phyloP scores from a whole-genome alignment of 1,140 invertebrate species.

The Wasmannia auropunctata region DNA sequence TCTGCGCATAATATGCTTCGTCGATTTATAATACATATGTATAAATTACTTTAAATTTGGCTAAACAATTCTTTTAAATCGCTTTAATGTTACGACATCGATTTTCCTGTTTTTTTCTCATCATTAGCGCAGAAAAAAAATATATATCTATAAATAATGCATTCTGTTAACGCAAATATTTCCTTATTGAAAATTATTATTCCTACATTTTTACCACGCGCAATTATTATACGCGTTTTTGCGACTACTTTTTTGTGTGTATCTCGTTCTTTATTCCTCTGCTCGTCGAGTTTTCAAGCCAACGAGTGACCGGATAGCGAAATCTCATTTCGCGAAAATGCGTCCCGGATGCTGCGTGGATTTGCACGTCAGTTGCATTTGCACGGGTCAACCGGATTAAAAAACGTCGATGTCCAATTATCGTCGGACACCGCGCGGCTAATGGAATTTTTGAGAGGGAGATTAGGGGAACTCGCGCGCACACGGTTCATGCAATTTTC shows the following conservation, averaged over 20 bases:
- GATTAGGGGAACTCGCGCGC: slow-evolving; percentile 72
- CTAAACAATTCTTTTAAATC: slow-evolving; percentile 32
- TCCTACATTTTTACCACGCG: background rate
- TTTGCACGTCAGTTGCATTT: slow-evolving; percentile 70
- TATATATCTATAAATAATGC: background rate
- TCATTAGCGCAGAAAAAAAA: background rate
- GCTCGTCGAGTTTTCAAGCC: background rate
- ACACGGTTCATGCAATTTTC: slow-evolving; percentile 69
- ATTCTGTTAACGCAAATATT: slow-evolving; percentile 8
- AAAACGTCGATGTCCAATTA: slow-evolving; percentile 82
- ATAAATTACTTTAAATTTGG: slow-evolving; percentile 37
- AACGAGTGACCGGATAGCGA: slow-evolving; percentile 3
- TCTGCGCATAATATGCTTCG: background rate
- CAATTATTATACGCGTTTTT: background rate
- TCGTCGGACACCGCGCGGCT: slow-evolving; percentile 64
- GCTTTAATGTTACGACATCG: background rate
- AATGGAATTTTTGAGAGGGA: slow-evolving; percentile 83
- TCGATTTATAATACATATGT: background rate
- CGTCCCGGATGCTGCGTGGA: slow-evolving; percentile 41
- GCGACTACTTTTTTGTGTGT: background rate
- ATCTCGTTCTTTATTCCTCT: background rate
- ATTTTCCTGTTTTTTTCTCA: background rate
- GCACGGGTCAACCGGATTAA: slow-evolving; percentile 73
- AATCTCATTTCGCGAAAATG: slow-evolving; percentile 70
- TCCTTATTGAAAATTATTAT: background rate